A percentile compares a stretch with the other conserved stretches of the same genome.
Conservation (phyloP, 2,113 vertebrate genomes). For the Tenebrosternarchus preto region DNA sequence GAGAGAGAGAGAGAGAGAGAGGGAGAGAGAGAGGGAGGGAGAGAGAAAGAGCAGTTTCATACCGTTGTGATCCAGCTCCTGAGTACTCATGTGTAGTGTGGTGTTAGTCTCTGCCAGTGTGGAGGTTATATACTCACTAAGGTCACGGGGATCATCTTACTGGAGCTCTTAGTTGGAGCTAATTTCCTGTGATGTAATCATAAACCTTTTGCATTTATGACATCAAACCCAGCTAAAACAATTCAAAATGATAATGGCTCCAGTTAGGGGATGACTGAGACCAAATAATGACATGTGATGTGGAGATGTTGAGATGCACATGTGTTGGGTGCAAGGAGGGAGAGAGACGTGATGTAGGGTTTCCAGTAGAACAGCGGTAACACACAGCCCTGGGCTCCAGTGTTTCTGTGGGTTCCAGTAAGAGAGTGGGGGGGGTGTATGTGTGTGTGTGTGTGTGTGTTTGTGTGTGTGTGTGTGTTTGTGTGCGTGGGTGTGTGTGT, state of each 20-base stretch:
- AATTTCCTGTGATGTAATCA: constrained; percentile 35
- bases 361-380: no score
- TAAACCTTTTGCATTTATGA: constrained; percentile 29
- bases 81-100: constrained; percentile 10
- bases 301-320: no score
- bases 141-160: constrained; percentile 55
- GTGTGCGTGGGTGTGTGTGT: no score
- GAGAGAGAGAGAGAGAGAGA: not conserved
- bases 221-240: not conserved
- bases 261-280: not conserved
- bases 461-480: no score
- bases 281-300: not conserved
- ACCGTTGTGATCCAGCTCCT: constrained; percentile 41
- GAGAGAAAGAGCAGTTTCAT: constrained; percentile 6
- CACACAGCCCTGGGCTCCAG: no score
- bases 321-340: no score
- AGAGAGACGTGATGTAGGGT: no score
- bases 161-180: constrained; percentile 26
- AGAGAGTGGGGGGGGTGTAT: no score
- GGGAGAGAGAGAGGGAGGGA: not conserved
- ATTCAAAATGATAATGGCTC: not conserved
- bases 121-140: constrained; percentile 48
- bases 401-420: no score
- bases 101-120: constrained; percentile 8
- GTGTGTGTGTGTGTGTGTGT: no score